Base-by-base conservation (phyloP, 2,113 vertebrate genomes). In the Passerina amoena region DNA sequence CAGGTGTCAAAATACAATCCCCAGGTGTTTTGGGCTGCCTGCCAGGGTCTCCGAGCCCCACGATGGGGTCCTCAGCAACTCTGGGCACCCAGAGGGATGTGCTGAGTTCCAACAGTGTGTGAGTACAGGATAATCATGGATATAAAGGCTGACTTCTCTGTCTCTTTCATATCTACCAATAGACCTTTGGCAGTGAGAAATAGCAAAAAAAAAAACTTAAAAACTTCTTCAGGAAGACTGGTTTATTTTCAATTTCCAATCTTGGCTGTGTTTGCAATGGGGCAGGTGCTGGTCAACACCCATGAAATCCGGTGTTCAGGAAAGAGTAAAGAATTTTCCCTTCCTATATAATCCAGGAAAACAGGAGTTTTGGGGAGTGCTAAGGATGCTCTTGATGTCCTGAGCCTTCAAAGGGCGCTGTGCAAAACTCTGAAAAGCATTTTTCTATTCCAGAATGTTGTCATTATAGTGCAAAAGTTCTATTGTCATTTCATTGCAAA, bases 381-480 rank as follows among this genome's bases (percentile, higher is more conserved):
- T 57, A 82, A 86, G 30, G 16, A 48, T 84, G 37, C 20, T 87
- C 5, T 57, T 71, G 12, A 25, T 6, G 6, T 38, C 24, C 31
- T 30, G 27, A 87, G 47, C 56, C 50, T 25, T 79, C 57, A 60
- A 47, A 60, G 14, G 6, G 9, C 24, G n/a, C n/a, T 0, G 0
- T 51, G 33, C 19, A 87, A 59, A 88, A 63, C 24, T 37, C 59
- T 64, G 51, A 82, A 70, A 86, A 53, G 15, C 18, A 18, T 48
- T 78, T 78, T 63, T 82, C 6, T 83, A 44, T 84, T 83, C 22
- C 31, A 38, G 47, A 22, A 48, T 22, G 21, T 13, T 48, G 22
- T 4, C 47, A 8, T 13, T 47, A 23, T 13, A 47, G 22, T 7
- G 11, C 45, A 47, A 23, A 4, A 23, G 45, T 7, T 23, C 21